Evolutionary conservation across 1,140 invertebrate genomes (phyloP).

Genomic region (Drosophila virilis): DNA sequence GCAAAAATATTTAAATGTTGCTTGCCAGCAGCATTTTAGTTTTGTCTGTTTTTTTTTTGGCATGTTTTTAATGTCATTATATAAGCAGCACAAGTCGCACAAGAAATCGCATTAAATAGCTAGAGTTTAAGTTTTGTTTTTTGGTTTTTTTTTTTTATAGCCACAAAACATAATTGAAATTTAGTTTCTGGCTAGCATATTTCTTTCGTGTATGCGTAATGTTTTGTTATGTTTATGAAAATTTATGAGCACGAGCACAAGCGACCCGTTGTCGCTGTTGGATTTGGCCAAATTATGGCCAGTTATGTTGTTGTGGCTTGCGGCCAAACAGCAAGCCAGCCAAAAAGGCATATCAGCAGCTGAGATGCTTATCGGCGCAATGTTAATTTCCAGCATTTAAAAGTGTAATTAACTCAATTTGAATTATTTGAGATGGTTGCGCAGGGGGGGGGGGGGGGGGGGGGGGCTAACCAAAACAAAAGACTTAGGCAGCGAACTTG

Average conservation of each 20-base stretch:
- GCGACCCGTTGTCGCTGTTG: constrained; percentile 48
- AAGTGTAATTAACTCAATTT: constrained; percentile 81
- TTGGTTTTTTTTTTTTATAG: constrained; percentile 4
- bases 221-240: constrained; percentile 65
- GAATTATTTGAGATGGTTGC: constrained; percentile 47
- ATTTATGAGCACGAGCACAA: constrained; percentile 57
- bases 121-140: constrained; percentile 28
- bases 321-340: constrained; percentile 51
- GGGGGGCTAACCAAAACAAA: constrained; percentile 49
- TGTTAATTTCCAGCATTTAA: constrained; percentile 79
- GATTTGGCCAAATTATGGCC: constrained; percentile 60
- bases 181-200: constrained; percentile 34
- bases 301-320: constrained; percentile 60
- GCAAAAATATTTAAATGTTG: constrained; percentile 69
- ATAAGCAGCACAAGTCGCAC: constrained; percentile 76
- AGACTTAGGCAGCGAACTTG: constrained; percentile 76
- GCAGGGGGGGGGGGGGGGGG: too few relatives aligned
- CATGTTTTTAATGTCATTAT: constrained; percentile 81
- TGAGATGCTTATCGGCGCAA: constrained; percentile 70
- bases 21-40: constrained; percentile 14
- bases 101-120: constrained; percentile 14
- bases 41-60: constrained; percentile 18
- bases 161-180: constrained; percentile 33
- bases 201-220: constrained; percentile 45
- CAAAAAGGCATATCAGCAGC: constrained; percentile 15